Base-by-base conservation (phyloP, 2,888 invertebrate species). In the Xanthostigma xanthostigma region DNA sequence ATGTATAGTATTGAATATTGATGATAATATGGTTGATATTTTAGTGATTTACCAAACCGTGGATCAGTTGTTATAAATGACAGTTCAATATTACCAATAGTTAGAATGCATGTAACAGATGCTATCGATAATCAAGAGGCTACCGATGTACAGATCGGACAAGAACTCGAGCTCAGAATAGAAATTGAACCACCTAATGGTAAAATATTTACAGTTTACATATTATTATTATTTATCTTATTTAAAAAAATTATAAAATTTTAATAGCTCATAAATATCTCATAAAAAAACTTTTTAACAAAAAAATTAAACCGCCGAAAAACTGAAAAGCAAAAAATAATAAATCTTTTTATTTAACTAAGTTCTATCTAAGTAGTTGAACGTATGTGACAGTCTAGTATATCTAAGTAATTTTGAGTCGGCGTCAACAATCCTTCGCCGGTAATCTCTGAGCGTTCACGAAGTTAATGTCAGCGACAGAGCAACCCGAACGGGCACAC, bases 91-190 rank as follows among this genome's bases (percentile, higher is more conserved):
- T 60, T 66, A 27, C 76, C 77, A 6, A 62, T 62, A 27, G 70
- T 77, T 0, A 68, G 71, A 45, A 73, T 81, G 65, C 68, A 72
- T 56, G 74, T 82, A 42, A 62, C 80, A 3, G 78, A 81, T 61
- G 64, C 71, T 8, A 65, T 70, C 27, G 71, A 72, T n/a, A 63
- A 70, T 46, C 66, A 68, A 40, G 77, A 78, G 59, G 73, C 78
- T 1, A 71, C 71, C n/a, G 79, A 80, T 50, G 78, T 80, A 1
- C 73, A 75, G 55, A 71, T 84, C 45, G 84, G 84, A 0, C 79
- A 83, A 59, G 76, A 78, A 53, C 64, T 84, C 41, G 73, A 78
- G 52, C 66, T 84, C 1, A 70, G 75, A 55, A 78, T 84, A 44
- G 73, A 78, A 53, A 70, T 79, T 11, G 65, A 70, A 49, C 72